Evolutionary conservation across 2,113 vertebrate genomes (phyloP).

Genomic region (Triplophysa tibetana): DNA sequence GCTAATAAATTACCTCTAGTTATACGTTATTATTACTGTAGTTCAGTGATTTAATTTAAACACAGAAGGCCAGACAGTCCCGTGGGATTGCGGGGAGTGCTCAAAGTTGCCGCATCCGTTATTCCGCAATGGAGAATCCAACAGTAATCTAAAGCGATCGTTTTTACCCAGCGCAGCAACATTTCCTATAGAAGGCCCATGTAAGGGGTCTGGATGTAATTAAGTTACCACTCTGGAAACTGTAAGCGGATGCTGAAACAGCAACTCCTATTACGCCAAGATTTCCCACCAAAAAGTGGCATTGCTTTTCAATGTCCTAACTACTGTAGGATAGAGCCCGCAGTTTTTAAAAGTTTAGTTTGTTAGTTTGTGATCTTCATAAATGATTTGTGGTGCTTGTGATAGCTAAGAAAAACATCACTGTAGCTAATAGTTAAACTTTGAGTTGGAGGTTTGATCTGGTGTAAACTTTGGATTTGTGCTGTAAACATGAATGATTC

Average conservation of each 20-base stretch:
- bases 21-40: conserved; percentile 57
- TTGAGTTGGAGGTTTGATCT: background rate
- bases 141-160: conserved; percentile 23
- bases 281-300: conserved; percentile 1
- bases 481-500: background rate
- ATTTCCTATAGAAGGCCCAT: conserved; percentile 22
- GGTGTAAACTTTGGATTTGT: background rate
- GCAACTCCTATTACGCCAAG: conserved; percentile 14
- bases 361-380: background rate
- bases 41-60: conserved; percentile 49
- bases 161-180: conserved; percentile 28
- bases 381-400: conserved; percentile 15
- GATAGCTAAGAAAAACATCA: background rate
- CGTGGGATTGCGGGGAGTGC: conserved; percentile 18
- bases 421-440: background rate
- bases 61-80: conserved; percentile 35
- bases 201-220: conserved; percentile 29
- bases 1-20: conserved; percentile 55
- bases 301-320: conserved; percentile 5
- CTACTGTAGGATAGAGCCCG: background rate
- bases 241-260: conserved; percentile 41
- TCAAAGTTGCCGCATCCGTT: conserved; percentile 35
- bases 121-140: conserved; percentile 36
- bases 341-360: conserved; percentile 24
- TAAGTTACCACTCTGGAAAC: conserved; percentile 21